Base-by-base conservation (phyloP, 2,888 invertebrate species). In the Achlya flavicornis region DNA sequence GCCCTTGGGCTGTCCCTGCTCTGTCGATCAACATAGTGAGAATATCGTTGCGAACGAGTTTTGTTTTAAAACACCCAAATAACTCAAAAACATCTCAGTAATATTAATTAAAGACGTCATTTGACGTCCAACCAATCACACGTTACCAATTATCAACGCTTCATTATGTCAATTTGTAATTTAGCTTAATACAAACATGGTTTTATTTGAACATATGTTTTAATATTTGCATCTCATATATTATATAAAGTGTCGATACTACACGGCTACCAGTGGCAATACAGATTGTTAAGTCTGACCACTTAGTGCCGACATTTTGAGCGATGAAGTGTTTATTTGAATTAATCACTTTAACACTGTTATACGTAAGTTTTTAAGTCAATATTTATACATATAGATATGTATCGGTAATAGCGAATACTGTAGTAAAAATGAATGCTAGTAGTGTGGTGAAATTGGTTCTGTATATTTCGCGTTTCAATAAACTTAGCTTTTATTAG, bases 251-350 rank as follows among this genome's bases (percentile, higher is more conserved):
- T 63, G 67, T 67, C 73, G 62, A 61, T 62, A 63, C 58, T 61
- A 35, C 35, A 33, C 14, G 57, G 3, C 5, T 1, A 35, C 61
- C 68, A 80, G 80, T 80, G 80, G 78, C 2, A 69, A 72, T 73
- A 61, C 80, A 80, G 80, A 79, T 66, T 60, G 14, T 74, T 46
- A 1, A 61, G 63, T 80, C 80, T 80, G 80, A 67, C 80, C 80
- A 77, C 80, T 72, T 12, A 60, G 16, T 62, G 58, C 66, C 70
- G 66, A 63, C 66, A 65, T 61, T 57, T 67, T 58, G 65, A 64
- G 64, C 65, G 61, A 76, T 77, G 79, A 69, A 66, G 16, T 38
- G 62, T 19, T 6, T 32, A 33, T 43, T 72, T 43, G 71, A 65
- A 65, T 61, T 69, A 10, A 53, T 75, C 16, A n/a, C 76, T 60